Evolutionary conservation across 2,113 vertebrate species (phyloP).

Genomic region (Albula goreensis): DNA sequence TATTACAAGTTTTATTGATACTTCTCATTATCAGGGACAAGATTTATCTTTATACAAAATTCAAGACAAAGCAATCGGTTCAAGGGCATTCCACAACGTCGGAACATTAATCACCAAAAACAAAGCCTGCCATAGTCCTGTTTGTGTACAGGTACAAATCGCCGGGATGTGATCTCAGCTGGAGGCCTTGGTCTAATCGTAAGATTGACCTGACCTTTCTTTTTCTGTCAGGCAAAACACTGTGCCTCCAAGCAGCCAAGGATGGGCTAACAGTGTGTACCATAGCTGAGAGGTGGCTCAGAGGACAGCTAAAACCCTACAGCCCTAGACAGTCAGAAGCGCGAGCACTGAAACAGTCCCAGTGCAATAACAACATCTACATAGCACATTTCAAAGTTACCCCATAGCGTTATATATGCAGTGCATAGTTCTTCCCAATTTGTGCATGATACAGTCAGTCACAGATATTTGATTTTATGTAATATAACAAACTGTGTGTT

Average conservation of each 20-base stretch:
- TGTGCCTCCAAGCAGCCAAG: not conserved
- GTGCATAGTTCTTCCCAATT: not conserved
- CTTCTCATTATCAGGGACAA: not conserved
- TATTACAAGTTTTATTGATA: not conserved
- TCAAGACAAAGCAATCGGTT: not conserved
- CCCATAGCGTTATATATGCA: too few species aligned
- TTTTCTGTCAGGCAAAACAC: not conserved
- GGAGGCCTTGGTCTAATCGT: not conserved
- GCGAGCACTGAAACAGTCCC: too few species aligned
- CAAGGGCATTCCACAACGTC: not conserved
- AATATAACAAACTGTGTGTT: too few species aligned
- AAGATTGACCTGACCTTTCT: conserved; percentile 9
- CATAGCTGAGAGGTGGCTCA: not conserved
- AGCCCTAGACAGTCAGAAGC: not conserved
- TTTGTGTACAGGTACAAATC: not conserved
- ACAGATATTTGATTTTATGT: not conserved
- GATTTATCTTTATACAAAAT: not conserved
- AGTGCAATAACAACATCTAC: not conserved
- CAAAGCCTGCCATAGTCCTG: not conserved
- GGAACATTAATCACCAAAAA: not conserved
- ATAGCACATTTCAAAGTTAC: not conserved
- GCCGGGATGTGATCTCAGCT: too few species aligned
- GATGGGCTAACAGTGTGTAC: not conserved
- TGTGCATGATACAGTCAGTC: not conserved
- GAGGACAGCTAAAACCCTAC: not conserved